Base-by-base conservation (phyloP, 1,140 invertebrate genomes). In the Apocrypta bakeri region DNA sequence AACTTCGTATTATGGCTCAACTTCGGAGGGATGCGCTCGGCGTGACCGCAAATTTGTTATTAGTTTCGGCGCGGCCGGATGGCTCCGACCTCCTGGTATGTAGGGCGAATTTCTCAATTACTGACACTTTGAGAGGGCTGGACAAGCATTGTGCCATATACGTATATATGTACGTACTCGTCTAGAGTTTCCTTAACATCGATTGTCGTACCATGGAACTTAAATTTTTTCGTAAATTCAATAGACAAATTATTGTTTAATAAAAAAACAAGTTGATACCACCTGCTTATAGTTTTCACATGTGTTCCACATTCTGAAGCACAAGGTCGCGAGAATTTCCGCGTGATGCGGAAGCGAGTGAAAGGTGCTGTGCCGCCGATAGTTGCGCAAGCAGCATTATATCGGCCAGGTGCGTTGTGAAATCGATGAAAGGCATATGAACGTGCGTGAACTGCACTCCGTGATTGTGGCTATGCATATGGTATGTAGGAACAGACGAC, bases 1-100 rank as follows among this genome's bases (percentile, higher is more conserved):
- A 81, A 81, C 33, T 75, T 82, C 73, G 37, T 63, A 29, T 82
- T 82, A 82, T 77, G 74, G 73, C 29, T 71, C 42, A 82, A 82
- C 81, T 82, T 82, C 14, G 71, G 68, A 33, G 63, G 68, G 66
- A 63, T 77, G 74, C 48, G 40, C 72, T 17, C 40, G 40, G 72
- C 74, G 40, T 69, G 40, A 71, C 64, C 74, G 74, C 69, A 82
- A 82, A 82, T 82, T 82, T 24, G 66, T 77, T 77, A 77, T 82
- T 82, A 71, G 73, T 75, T 81, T 76, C 72, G 61, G 64, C 42
- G 40, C 25, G 63, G 63, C 63, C 63, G 24, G 27, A 17, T n/a
- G 24, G n/a, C 61, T 63, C 17, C 9, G 11, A 29, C 2, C 68
- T 74, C 72, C n/a, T 40, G 72, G 21, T 24, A 81, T 69, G 21